Evolutionary conservation across 2,113 vertebrate genomes (phyloP), one percentile per base, ranked within the genome.

Genomic region (Peromyscus leucopus): DNA sequence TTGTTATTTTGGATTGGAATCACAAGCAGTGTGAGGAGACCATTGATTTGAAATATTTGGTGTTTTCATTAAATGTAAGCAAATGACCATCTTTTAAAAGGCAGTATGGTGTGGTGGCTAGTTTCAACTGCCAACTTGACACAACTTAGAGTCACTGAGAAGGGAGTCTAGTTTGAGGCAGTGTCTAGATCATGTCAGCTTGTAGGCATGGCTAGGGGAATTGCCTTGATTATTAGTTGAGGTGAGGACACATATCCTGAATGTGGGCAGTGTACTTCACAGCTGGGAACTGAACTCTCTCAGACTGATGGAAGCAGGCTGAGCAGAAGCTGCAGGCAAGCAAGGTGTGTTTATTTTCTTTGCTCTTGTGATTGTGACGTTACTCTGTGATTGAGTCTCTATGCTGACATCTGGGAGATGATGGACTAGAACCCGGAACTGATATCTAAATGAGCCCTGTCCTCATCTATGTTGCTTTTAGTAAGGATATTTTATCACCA

Each of bases 1-100:
- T 36, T 86, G 4, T 82, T 83, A 46, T 17, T 96, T 93, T 72
- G 65, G 61, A n/a, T 94, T 57, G 11, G 46, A 94, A 74, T 95
- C 31, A 1, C 22, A 83, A 22, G 3, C 12, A 42, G 7, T 83
- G 55, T 7, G 2, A 22, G 21, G 65, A n/a, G 4, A 61, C 7
- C 46, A 9, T 69, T 80, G 65, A 72, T 89, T 94, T 59, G 19
- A 33, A 83, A n/a, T 59, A n/a, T 26, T 51, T 22, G 36, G 2
- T 89, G 6, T 89, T 48, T 91, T 92, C 33, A 36, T 89, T 71
- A 80, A 89, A 76, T 89, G 42, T n/a, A 72, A 89, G 51, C 33
- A 89, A 89, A 46, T 86, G 63, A 69, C n/a, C 42, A 28, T 46
- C 26, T 65, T 85, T 63, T 10, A 61, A 24, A 42, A 72, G 16